Conservation (phyloP, 2,113 vertebrate species). For the Thunnus maccoyii region DNA sequence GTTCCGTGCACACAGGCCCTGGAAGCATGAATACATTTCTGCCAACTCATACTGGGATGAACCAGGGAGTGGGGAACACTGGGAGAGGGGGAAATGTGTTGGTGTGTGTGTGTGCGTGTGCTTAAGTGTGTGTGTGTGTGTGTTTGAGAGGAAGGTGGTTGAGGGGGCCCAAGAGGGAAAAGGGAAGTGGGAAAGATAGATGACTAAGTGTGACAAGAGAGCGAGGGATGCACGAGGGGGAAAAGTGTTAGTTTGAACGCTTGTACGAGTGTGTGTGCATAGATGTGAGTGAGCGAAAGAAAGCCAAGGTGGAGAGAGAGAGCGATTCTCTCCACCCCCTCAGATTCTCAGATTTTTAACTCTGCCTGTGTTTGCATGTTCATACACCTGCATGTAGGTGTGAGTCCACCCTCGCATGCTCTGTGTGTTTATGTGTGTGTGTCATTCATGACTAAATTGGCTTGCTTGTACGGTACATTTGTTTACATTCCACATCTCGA, state of each 20-base stretch:
- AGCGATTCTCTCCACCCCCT: neutral
- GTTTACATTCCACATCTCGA: conserved; percentile 49
- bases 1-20: conserved; percentile 34
- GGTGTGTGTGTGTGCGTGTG: neutral
- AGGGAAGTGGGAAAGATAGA: conserved; percentile 56
- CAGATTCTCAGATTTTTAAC: neutral
- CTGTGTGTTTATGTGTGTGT: neutral
- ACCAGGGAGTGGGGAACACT: conserved; percentile 1
- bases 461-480: conserved; percentile 43
- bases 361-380: conserved; percentile 17
- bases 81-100: neutral
- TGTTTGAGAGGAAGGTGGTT: conserved; percentile 22
- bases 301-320: neutral
- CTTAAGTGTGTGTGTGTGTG: neutral
- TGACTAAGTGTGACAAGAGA: conserved; percentile 64
- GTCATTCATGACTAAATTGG: conserved; percentile 10
- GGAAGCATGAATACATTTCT: conserved; percentile 71
- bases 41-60: conserved; percentile 60
- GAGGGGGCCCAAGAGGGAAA: conserved; percentile 41
- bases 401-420: neutral
- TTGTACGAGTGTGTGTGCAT: conserved; percentile 1
- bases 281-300: neutral
- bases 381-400: neutral
- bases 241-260: conserved; percentile 15
- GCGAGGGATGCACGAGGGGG: conserved; percentile 29